phyloP scores from a whole-genome alignment of 2,113 vertebrate genomes.

The Nicator chloris region DNA sequence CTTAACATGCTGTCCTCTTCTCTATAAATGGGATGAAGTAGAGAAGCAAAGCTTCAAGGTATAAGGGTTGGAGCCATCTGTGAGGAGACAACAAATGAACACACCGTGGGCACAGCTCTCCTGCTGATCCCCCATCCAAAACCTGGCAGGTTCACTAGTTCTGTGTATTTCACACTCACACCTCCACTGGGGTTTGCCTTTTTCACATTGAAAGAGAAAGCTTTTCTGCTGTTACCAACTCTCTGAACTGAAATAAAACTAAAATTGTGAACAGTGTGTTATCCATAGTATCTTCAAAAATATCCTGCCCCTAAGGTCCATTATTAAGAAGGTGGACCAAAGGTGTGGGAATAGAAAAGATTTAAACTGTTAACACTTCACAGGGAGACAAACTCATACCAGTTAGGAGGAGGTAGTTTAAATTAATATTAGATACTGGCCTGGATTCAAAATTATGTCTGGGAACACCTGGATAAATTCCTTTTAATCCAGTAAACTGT shows the following conservation, averaged over 20 bases:
- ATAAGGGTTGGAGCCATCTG: slow-evolving; percentile 98
- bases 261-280: neutral
- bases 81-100: slow-evolving; percentile 53
- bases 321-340: neutral
- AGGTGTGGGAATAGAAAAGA: neutral
- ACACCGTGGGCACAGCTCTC: neutral
- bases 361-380: neutral
- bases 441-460: neutral
- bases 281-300: neutral
- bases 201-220: neutral
- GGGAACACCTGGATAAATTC: neutral
- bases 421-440: neutral
- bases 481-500: neutral
- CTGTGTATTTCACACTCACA: neutral
- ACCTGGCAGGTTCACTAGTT: neutral
- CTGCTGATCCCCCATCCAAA: neutral
- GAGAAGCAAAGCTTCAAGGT: slow-evolving; percentile 98
- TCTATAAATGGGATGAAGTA: slow-evolving; percentile 93
- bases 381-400: neutral
- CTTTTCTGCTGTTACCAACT: neutral
- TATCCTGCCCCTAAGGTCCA: neutral
- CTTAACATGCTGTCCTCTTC: slow-evolving; percentile 66
- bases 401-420: neutral
- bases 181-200: neutral
- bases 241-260: neutral